Evolutionary conservation across 1,140 invertebrate species (phyloP).

Genomic region (Cyclargus thomasi): DNA sequence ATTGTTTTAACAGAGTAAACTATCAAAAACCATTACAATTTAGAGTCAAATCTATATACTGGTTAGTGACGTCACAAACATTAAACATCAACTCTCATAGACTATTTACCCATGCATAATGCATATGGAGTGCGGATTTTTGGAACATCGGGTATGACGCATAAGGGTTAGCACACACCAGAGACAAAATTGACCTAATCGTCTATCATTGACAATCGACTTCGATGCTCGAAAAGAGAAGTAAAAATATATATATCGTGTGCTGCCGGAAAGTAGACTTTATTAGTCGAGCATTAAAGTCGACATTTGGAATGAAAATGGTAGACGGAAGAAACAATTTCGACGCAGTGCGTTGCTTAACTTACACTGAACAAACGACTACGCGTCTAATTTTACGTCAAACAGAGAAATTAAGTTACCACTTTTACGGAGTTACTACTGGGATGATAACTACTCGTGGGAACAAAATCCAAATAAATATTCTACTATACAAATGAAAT

Average conservation of each 20-base stretch:
- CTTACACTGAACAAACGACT: conserved; percentile 64
- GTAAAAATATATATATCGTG: no score
- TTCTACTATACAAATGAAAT: no score
- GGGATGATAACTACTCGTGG: conserved; percentile 24
- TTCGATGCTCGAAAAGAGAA: no score
- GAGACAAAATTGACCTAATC: no score
- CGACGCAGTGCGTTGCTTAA: conserved; percentile 31
- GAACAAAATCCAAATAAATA: neutral
- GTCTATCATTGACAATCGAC: no score
- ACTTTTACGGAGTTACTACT: conserved; percentile 60
- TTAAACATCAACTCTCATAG: neutral
- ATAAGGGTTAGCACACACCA: neutral
- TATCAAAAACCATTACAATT: no score
- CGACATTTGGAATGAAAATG: no score
- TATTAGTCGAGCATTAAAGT: neutral
- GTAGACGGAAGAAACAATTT: neutral
- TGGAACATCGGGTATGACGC: neutral
- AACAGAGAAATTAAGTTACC: conserved; percentile 70
- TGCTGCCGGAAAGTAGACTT: neutral
- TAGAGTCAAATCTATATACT: neutral
- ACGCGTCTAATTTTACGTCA: conserved; percentile 21
- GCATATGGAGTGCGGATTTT: neutral
- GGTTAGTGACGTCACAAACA: neutral
- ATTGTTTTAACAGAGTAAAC: no score
- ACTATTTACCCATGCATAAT: neutral